Base-by-base conservation (phyloP, 2,888 invertebrate genomes). In the Drosophila pseudotakahashii region DNA sequence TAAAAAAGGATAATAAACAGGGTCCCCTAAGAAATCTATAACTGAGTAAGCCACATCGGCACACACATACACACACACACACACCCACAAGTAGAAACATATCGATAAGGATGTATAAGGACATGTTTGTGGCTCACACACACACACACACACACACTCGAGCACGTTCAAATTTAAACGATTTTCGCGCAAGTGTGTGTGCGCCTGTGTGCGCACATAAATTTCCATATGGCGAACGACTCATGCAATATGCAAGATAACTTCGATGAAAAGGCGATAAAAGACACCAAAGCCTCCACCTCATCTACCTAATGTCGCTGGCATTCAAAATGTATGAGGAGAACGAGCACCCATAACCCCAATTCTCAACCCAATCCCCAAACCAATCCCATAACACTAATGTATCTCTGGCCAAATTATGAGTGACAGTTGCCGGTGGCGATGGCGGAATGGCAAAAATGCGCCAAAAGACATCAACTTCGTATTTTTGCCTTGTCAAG, bases 231-330 rank as follows among this genome's bases (percentile, higher is more conserved):
- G 88, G 82, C 88, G 85, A 82, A 58, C 73, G 64, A 64, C 83
- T 83, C 83, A 83, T 83, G 86, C 83, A 83, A 83, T 85, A 83
- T 83, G 86, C 86, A 83, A 73, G 68, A 85, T 76, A 81, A 78
- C 86, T 85, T 78, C 78, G 88, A 88, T 83, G 88, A 83, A 88
- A 83, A 85, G 88, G 83, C 88, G 88, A 88, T 83, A 83, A 88
- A 83, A 83, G 88, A 78, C 68, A 76, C 76, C 72, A 50, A 44
- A 58, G 52, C 62, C 58, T 41, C 41, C 47, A 54, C 53, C 52
- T 62, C 48, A 53, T 61, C 48, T 54, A 44, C 52, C 72, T 72
- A 73, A 73, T 71, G 54, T 72, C 73, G 73, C 50, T 37, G 67
- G 50, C 48, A 68, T 69, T 70, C 60, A 58, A 70, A 68, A 68